Evolutionary conservation across 2,797 vertebrate genomes (phyloP).

Genomic region (Mus spretus): DNA sequence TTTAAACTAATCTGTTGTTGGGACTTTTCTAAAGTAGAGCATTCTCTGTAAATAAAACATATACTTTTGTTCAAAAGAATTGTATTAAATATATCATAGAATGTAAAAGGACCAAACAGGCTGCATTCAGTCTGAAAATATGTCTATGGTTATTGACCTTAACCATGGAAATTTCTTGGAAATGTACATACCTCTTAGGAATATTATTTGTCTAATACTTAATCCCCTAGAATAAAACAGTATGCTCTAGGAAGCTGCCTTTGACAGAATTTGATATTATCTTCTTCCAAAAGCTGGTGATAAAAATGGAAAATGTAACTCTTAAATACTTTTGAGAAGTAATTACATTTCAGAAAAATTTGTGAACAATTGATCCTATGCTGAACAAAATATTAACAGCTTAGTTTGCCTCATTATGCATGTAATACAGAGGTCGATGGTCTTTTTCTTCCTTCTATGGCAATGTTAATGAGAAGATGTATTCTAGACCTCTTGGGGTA

Average conservation of each 20-base stretch:
- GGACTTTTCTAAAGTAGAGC: conserved; percentile 19
- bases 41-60: conserved; percentile 37
- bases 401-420: conserved; percentile 82
- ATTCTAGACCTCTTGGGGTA: conserved; percentile 85
- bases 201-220: conserved; percentile 49
- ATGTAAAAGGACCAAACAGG: not conserved
- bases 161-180: not conserved
- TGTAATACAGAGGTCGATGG: conserved; percentile 83
- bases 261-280: conserved; percentile 66
- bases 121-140: not conserved
- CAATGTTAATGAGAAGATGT: conserved; percentile 86
- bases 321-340: conserved; percentile 77
- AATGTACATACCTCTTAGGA: not conserved
- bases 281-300: conserved; percentile 60
- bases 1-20: conserved; percentile 25
- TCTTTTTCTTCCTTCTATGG: conserved; percentile 81
- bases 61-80: not conserved
- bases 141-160: conserved; percentile 29
- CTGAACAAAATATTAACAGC: conserved; percentile 82
- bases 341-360: conserved; percentile 77
- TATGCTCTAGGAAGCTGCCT: conserved; percentile 33
- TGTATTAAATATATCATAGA: not conserved
- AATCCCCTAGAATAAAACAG: not conserved
- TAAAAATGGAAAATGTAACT: conserved; percentile 64
- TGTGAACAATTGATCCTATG: conserved; percentile 82